phyloP scores from a whole-genome alignment of 1,140 invertebrate genomes.

The Akabosia matsudoensis region DNA sequence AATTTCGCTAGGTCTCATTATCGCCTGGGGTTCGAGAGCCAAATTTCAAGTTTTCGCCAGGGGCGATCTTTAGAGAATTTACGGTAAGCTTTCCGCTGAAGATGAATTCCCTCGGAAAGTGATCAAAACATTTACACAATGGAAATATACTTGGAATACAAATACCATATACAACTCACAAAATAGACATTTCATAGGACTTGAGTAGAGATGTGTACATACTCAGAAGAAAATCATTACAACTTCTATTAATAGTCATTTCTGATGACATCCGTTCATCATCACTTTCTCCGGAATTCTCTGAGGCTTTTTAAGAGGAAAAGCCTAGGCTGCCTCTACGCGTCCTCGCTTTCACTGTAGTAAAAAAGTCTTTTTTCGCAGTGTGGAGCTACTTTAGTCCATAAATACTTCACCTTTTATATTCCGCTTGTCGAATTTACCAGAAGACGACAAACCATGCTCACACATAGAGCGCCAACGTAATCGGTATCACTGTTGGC shows the following conservation, averaged over 20 bases:
- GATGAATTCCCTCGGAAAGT: background rate
- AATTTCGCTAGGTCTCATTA: too few relatives aligned
- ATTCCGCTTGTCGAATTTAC: conserved; percentile 2
- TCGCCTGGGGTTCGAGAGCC: too few relatives aligned
- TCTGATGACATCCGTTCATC: conserved; percentile 23
- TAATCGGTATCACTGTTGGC: background rate
- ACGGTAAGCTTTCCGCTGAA: too few relatives aligned
- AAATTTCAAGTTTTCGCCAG: too few relatives aligned
- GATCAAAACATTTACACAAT: background rate
- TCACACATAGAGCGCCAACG: background rate
- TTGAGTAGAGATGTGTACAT: background rate
- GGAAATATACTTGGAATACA: background rate
- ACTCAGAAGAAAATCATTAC: conserved; percentile 3
- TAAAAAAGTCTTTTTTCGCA: background rate
- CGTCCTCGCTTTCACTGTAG: background rate
- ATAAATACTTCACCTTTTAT: background rate
- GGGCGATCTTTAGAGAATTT: too few relatives aligned
- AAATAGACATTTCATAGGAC: too few relatives aligned
- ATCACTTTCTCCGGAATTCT: conserved; percentile 22
- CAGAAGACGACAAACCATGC: background rate
- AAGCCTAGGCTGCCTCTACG: background rate
- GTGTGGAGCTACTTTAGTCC: background rate
- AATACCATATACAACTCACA: background rate
- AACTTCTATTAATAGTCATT: conserved; percentile 11
- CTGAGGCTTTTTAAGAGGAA: conserved; percentile 14